These are phyloP conservation scores for Oriolus oriolus DNA, from an alignment of 2,113 vertebrate genomes.

Conservation along the genomic window DNA sequence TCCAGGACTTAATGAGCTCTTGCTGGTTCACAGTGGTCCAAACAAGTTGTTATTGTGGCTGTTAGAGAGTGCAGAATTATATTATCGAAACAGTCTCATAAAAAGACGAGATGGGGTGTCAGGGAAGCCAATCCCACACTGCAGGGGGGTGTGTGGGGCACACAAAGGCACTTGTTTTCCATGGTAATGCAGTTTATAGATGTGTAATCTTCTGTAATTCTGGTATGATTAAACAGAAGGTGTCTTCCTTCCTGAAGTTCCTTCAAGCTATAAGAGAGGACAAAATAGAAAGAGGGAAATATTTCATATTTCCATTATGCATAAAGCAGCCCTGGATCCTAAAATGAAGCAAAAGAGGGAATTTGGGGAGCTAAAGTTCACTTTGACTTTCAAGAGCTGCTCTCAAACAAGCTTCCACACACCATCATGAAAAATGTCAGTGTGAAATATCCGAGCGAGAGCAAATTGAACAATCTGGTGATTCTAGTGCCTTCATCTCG, in stretches of 20 bases:
- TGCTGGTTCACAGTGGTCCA: slow-evolving; percentile 60
- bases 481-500: background rate
- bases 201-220: background rate
- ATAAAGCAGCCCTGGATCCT: background rate
- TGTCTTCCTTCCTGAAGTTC: background rate
- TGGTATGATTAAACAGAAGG: background rate
- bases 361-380: background rate
- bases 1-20: slow-evolving; percentile 59
- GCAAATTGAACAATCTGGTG: slow-evolving; percentile 2
- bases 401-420: background rate
- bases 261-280: background rate
- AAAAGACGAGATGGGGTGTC: background rate
- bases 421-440: background rate
- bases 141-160: background rate
- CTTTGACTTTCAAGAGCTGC: background rate
- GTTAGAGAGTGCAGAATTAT: slow-evolving; percentile 36
- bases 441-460: slow-evolving; percentile 10
- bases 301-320: background rate
- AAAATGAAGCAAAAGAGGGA: background rate
- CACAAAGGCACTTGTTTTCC: background rate
- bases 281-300: background rate
- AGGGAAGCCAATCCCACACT: background rate
- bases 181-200: background rate
- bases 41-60: slow-evolving; percentile 44
- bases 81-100: slow-evolving; percentile 14